Evolutionary conservation across 2,888 invertebrate species (phyloP).

Genomic region (Epistrophella euchroma): DNA sequence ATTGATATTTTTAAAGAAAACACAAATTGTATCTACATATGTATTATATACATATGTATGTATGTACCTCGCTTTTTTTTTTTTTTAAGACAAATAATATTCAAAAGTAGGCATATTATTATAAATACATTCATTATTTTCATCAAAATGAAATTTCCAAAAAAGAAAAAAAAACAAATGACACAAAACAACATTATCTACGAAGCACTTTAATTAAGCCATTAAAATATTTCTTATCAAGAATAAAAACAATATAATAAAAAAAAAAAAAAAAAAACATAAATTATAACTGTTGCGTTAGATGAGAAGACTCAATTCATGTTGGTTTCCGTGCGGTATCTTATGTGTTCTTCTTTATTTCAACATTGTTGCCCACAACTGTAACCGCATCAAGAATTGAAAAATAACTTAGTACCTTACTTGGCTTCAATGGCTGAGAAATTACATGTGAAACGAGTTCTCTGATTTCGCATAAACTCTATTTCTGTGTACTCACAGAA

Average conservation of each 20-base stretch:
- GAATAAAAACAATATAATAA: background rate
- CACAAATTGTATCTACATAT: background rate
- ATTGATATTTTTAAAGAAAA: background rate
- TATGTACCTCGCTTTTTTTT: no score
- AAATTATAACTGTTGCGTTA: background rate
- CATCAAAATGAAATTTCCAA: background rate
- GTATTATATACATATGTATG: no score
- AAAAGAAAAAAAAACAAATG: no score
- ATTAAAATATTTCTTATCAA: conserved; percentile 11
- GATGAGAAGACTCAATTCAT: background rate
- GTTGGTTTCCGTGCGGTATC: conserved; percentile 25
- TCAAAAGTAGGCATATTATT: no score
- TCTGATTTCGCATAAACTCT: conserved; percentile 46
- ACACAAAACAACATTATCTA: background rate
- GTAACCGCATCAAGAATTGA: conserved; percentile 34
- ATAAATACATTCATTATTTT: background rate
- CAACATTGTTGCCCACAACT: conserved; percentile 41
- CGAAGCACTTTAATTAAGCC: background rate
- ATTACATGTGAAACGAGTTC: conserved; percentile 49
- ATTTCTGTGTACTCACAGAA: background rate
- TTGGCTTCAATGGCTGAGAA: conserved; percentile 55
- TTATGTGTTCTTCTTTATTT: conserved; percentile 27
- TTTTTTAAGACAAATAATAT: background rate
- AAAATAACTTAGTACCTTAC: conserved; percentile 41
- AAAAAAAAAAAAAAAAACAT: background rate